Evolutionary conservation across 2,888 invertebrate species (phyloP), one percentile per base, ranked within the genome.

Genomic region (Clanis bilineata): DNA sequence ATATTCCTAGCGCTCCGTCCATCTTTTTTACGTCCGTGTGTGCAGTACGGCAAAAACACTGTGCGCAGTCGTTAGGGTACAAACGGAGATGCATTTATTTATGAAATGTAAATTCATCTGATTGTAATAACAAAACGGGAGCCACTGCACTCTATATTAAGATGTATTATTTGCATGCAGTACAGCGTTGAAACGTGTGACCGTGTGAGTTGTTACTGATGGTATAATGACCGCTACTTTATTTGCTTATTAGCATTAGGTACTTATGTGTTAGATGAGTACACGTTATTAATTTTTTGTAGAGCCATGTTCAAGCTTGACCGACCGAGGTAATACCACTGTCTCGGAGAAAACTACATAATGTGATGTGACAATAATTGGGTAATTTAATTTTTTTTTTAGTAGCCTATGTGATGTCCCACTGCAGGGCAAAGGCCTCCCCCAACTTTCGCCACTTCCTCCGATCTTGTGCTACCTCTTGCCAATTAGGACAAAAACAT

Each of bases 41-140:
- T 32, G 44, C 62, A 66, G 63, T 63, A 61, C 68, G 56, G 69
- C 69, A 78, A 75, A 79, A 79, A 79, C 82, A 78, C 76, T 74
- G 78, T 74, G 78, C 72, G 77, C 77, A 81, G 83, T 90, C 90
- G 90, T 90, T 91, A 90, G 84, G 68, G 74, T 73, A 73, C 73
- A 65, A 64, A 61, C 71, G 71, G 74, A 83, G 88, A 83, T 92
- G 89, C 90, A 92, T 92, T 92, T 92, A 92, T 92, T 92, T 92
- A 92, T 92, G 92, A 93, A 92, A 93, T 93, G 93, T 90, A 92
- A 93, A 93, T 93, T 79, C 83, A 83, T 85, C 86, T 90, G 91
- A 90, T 92, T 93, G 92, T 92, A 93, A 92, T 92, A 92, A 91
- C 92, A 91, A 93, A 92, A 92, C 90, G 82, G 80, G 76, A 80